Base-by-base conservation (phyloP, 2,113 vertebrate species). In the Pseudorasbora parva region DNA sequence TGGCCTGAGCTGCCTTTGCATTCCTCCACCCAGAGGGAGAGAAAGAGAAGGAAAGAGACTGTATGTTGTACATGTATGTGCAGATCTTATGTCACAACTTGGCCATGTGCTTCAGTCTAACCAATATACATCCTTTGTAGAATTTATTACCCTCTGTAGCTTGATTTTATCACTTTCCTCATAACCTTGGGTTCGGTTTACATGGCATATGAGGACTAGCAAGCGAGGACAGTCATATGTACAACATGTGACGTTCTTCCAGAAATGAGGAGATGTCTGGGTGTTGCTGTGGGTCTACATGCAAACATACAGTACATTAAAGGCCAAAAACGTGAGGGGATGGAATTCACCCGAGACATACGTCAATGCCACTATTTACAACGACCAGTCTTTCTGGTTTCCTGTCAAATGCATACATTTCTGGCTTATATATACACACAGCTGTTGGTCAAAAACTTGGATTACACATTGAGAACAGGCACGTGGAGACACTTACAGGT, bases 1-100 rank as follows among this genome's bases (percentile, higher is more conserved):
- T 84, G 86, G 74, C 86, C 78, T 84, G 71, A 82, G 19, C 37
- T 85, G 86, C 73, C 83, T 85, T 85, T 78, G 56, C 83, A 84
- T 84, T 87, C 83, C 81, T 76, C 41, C 43, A 77, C 69, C 73
- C 78, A 37, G 45, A 71, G 60, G 17, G 30, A 79, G 56, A 83
- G 30, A 85, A 41, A 57, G 47, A 78, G 30, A 78, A 76, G 66
- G 66, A 69, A 69, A 33, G 85, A 62, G 66, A 14, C 57, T 43
- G 76, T 45, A 27, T 8, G 37, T 21, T 78, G n/a, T 30, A 47
- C 57, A 77, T 77, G 41, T 64, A 78, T 78, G 41, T 78, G 77
- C 37, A 9, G 23, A 62, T 78, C 41, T 78, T 64, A 78, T 78
- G 57, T 78, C 77, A 78, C 37, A 47, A 78, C 56, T 15, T 62